These are phyloP conservation scores for Odontamblyopus rebecca DNA, from an alignment of 2,797 vertebrate species.

Conservation along the genomic window DNA sequence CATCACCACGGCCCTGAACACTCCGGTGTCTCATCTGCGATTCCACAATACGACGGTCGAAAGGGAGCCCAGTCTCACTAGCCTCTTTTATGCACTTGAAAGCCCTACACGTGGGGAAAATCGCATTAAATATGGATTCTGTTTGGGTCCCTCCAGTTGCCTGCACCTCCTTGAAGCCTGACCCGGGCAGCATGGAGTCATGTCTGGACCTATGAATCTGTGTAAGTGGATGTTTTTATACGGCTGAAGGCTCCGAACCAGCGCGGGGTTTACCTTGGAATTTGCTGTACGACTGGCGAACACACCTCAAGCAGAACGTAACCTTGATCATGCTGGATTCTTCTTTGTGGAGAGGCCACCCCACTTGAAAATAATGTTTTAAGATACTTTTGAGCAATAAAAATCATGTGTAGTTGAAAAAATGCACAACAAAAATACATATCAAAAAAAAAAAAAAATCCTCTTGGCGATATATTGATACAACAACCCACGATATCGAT, in stretches of 20 bases:
- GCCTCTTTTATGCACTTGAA: slow-evolving; percentile 75
- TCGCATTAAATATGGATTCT: slow-evolving; percentile 69
- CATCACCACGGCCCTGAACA: slow-evolving; percentile 39
- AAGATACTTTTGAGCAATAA: too few relatives aligned
- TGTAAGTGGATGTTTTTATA: slow-evolving; percentile 77
- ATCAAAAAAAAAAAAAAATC: too few relatives aligned
- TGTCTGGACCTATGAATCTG: slow-evolving; percentile 58
- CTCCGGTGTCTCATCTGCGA: slow-evolving; percentile 47
- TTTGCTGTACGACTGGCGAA: slow-evolving; percentile 68
- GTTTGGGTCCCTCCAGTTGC: slow-evolving; percentile 64
- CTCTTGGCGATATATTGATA: too few relatives aligned
- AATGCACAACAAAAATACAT: too few relatives aligned
- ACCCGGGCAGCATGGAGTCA: slow-evolving; percentile 48
- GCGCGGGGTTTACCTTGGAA: slow-evolving; percentile 60
- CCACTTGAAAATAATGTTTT: too few relatives aligned
- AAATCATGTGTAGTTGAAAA: too few relatives aligned
- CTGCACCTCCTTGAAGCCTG: slow-evolving; percentile 37
- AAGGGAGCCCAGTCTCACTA: slow-evolving; percentile 52
- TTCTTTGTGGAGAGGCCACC: slow-evolving; percentile 41
- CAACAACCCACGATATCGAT: too few relatives aligned
- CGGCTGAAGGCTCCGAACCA: slow-evolving; percentile 64
- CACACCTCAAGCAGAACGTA: slow-evolving; percentile 71
- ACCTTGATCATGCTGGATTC: slow-evolving; percentile 68
- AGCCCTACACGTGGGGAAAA: slow-evolving; percentile 59
- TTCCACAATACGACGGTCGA: slow-evolving; percentile 54